Evolutionary conservation across 2,113 vertebrate species (phyloP), one percentile per base, ranked within the genome.

Genomic region (Pygoscelis adeliae): DNA sequence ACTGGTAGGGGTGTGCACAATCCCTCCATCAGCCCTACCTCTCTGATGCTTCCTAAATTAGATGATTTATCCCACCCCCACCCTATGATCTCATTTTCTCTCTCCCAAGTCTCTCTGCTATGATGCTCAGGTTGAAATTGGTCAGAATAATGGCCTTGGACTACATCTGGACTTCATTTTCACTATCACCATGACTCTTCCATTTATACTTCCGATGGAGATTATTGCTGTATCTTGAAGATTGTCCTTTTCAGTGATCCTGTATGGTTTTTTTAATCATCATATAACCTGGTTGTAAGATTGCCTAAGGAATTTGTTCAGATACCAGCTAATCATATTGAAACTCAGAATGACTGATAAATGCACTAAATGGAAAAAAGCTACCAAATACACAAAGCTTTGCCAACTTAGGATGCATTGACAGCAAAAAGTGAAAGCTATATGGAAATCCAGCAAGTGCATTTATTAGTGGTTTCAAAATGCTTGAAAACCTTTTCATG

Each of bases 341-440:
- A 87, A 94, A 88, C 44, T 76, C 50, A 18, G 74, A 95, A 46
- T 10, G 8, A 58, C 46, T 83, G 74, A 69, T 84, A 89, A 96
- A 82, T 72, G 52, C 26, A 87, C 22, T 87, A 65, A 69, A 67
- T 67, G 34, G 32, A 58, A 55, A 94, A 90, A 88, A 89, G 10
- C 61, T 38, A 81, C 83, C 50, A 74, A 74, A 71, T 63, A 44
- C 0, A 20, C 32, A 61, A 82, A 77, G 22, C 36, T 87, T 76
- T 87, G 87, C 86, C 87, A 95, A 53, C 13, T 44, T 42, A 36
- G 17, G 34, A 16, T 38, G 44, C 40, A n/a, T 8, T 83, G 83
- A 44, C 52, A 91, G 66, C 92, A 73, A 95, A 83, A 79, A 96
- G 93, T 85, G 44, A 73, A 87, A 92, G 53, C 65, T 76, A 18